Evolutionary conservation across 2,888 invertebrate genomes (phyloP).

Genomic region (Drosophila demipolita): DNA sequence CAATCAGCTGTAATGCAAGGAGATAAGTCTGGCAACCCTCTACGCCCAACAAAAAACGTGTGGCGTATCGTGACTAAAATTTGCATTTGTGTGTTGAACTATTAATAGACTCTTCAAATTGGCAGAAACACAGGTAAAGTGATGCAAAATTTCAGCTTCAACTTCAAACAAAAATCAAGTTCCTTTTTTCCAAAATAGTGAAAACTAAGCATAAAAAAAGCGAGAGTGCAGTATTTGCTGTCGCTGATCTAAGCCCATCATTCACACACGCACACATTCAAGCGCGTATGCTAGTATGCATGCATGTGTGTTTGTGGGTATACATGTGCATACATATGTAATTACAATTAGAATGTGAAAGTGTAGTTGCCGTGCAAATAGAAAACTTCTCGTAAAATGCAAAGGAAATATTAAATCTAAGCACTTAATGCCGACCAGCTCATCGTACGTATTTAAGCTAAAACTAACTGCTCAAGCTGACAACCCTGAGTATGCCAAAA

Average conservation of each 20-base stretch:
- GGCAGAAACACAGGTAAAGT: slow-evolving; percentile 57
- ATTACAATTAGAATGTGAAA: slow-evolving; percentile 70
- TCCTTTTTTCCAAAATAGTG: not conserved
- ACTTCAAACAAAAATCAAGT: not conserved
- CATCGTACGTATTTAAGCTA: not conserved
- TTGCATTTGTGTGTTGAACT: slow-evolving; percentile 60
- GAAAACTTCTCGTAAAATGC: slow-evolving; percentile 34
- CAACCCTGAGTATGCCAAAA: slow-evolving; percentile 28
- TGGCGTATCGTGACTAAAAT: slow-evolving; percentile 68
- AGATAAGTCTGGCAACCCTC: slow-evolving; percentile 56
- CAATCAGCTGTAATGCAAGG: slow-evolving; percentile 60
- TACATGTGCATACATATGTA: slow-evolving; percentile 29
- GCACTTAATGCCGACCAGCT: not conserved
- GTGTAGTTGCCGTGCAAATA: slow-evolving; percentile 65
- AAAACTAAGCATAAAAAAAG: slow-evolving; percentile 1
- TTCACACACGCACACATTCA: slow-evolving; percentile 25
- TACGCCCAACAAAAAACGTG: slow-evolving; percentile 67
- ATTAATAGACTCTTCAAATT: slow-evolving; percentile 53
- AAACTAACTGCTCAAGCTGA: slow-evolving; percentile 7
- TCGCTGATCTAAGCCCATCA: slow-evolving; percentile 71
- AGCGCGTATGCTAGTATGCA: slow-evolving; percentile 17
- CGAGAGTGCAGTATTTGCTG: slow-evolving; percentile 36
- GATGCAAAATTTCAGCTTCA: slow-evolving; percentile 11
- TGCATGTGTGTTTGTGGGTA: slow-evolving; percentile 5
- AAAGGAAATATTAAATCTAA: slow-evolving; percentile 10